Evolutionary conservation across 2,113 vertebrate genomes (phyloP), one percentile per base, ranked within the genome.

Genomic region (Phoxinus phoxinus): DNA sequence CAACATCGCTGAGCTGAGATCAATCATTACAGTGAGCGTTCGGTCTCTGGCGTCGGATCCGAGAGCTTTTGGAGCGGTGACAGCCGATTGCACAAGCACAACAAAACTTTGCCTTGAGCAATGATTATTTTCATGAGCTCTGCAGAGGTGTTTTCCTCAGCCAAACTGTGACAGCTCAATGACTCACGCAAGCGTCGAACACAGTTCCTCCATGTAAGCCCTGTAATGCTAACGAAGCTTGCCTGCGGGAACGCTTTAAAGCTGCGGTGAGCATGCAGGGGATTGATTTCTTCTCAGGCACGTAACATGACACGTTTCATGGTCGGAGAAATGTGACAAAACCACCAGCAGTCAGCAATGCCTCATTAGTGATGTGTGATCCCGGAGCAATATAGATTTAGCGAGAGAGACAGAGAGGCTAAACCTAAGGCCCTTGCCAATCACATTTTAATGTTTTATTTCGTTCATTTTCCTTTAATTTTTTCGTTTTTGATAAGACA

Each of bases 221-320:
- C 89, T 89, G 87, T 91, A 85, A 82, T 90, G 79, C 85, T 88
- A 91, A 89, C 92, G 90, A 94, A 92, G 89, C 87, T 89, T 67
- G 78, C 56, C 86, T 91, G 91, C 37, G 87, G 91, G n/a, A 25
- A 48, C 10, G 4, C 71, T 92, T 91, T 80, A 91, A 88, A 82
- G 51, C 84, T 86, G 86, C 72, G 86, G 74, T 74, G 19, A 87
- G 81, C 87, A 90, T 86, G 87, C 83, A 86, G 87, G 79, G 81
- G 88, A 67, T 89, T 17, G 48, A 87, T 76, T 85, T 67, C 90
- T 88, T 91, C 86, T 86, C 51, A 83, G 84, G 59, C 86, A 87
- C 67, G 84, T 86, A 88, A 87, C 81, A 78, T 86, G 87, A 41
- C 65, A 90, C 86, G 73, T 88, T 87, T 71, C n/a, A 89, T 86